phyloP scores from a whole-genome alignment of 2,113 vertebrate species.

The Origma solitaria region DNA sequence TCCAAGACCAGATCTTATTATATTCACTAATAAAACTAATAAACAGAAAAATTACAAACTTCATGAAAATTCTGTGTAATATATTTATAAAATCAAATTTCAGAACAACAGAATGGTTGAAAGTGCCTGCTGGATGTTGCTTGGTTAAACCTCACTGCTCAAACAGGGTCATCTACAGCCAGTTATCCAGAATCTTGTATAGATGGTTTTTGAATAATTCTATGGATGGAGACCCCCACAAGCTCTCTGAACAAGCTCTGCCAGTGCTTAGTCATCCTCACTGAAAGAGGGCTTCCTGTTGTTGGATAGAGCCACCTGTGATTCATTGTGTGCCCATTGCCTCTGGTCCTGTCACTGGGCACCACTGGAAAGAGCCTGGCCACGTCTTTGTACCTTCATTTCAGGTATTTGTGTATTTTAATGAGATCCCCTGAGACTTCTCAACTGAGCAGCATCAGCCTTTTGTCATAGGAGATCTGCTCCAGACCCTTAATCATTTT shows the following conservation, averaged over 20 bases:
- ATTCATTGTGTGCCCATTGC: not conserved
- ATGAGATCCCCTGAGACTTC: not conserved
- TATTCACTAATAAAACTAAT: not conserved
- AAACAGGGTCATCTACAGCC: not conserved
- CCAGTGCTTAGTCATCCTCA: not conserved
- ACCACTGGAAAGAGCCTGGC: not conserved
- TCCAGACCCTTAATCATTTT: not conserved
- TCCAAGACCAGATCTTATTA: not conserved
- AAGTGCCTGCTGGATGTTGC: not conserved
- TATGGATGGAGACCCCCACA: not conserved
- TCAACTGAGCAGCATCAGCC: fast-evolving
- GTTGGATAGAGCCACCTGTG: not conserved
- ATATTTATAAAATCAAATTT: not conserved
- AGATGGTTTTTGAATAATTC: not conserved
- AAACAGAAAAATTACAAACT: not conserved
- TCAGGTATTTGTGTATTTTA: not conserved
- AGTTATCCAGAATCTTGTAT: not conserved
- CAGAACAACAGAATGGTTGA: not conserved
- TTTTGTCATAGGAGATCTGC: not conserved
- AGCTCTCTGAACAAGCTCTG: not conserved
- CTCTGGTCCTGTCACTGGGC: not conserved
- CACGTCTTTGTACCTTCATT: not conserved
- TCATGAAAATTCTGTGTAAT: not conserved
- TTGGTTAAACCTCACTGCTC: not conserved
- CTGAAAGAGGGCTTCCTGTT: not conserved